A percentile compares a stretch with the other conserved stretches of the same genome.
These are phyloP conservation scores for Epistrophella euchroma DNA, from an alignment of 2,888 invertebrate species.

Conservation along the genomic window DNA sequence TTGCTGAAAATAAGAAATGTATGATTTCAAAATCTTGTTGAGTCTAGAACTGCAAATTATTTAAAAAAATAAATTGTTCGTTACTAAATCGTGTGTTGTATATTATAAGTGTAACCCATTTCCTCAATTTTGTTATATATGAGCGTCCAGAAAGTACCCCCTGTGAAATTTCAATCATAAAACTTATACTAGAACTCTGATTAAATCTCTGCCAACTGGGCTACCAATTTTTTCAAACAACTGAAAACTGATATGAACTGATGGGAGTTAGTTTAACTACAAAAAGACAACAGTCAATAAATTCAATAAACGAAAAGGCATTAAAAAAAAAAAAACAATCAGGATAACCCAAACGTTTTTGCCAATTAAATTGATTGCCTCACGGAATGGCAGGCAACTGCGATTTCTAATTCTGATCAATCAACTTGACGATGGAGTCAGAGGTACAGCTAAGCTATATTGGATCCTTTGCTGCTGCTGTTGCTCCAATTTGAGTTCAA, in stretches of 20 bases:
- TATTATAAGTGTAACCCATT: too few relatives aligned
- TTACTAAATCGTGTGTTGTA: too few relatives aligned
- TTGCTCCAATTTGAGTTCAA: constrained; percentile 30
- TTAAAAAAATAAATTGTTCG: too few relatives aligned
- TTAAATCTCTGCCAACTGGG: not conserved
- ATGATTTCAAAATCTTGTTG: too few relatives aligned
- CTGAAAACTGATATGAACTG: constrained; percentile 12
- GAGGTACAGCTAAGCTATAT: constrained; percentile 4
- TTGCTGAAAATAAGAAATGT: too few relatives aligned
- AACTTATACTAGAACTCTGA: constrained; percentile 1
- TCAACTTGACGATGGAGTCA: constrained; percentile 50
- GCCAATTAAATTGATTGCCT: constrained; percentile 68
- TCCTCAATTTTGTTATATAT: not conserved
- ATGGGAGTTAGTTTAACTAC: not conserved
- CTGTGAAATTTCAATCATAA: not conserved
- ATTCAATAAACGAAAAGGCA: constrained; percentile 35
- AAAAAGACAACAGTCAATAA: constrained; percentile 30
- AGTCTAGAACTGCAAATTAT: too few relatives aligned
- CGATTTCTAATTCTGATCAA: constrained; percentile 62
- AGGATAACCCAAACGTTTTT: constrained; percentile 36
- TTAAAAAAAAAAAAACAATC: constrained; percentile 27
- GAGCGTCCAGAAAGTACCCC: not conserved
- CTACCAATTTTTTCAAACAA: constrained; percentile 25
- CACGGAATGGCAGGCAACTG: constrained; percentile 51
- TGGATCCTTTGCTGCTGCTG: constrained; percentile 11